These are phyloP conservation scores for Acropternis orthonyx DNA, from an alignment of 2,797 vertebrate genomes.

Conservation along the genomic window DNA sequence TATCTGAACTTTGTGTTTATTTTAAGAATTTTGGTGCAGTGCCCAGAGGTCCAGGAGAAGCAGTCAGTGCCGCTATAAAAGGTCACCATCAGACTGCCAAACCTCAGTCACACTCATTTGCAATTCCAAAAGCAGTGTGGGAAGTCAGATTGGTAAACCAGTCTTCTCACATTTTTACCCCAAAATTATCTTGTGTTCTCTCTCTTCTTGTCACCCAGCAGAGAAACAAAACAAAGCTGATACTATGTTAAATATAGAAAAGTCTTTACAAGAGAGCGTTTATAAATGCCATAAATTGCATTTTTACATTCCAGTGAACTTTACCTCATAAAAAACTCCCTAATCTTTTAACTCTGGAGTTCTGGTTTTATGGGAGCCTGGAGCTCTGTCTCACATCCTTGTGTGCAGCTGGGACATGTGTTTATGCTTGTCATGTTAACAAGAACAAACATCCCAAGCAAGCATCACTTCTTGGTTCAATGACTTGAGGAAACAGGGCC, in stretches of 20 bases:
- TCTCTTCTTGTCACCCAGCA: background rate
- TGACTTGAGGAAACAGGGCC: background rate
- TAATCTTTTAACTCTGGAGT: background rate
- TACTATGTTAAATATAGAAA: background rate
- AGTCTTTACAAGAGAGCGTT: background rate
- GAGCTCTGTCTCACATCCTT: background rate
- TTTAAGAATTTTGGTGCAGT: background rate
- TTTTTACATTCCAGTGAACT: background rate
- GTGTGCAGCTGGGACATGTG: background rate
- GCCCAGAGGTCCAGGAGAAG: background rate
- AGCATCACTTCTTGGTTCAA: background rate
- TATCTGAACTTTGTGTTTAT: background rate
- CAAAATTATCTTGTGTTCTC: background rate
- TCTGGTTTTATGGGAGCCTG: background rate
- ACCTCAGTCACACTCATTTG: background rate
- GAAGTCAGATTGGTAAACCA: background rate
- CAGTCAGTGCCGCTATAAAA: background rate
- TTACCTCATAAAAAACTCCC: background rate
- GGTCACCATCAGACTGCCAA: conserved; percentile 5
- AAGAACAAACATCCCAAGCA: background rate
- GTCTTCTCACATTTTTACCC: background rate
- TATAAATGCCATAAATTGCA: background rate
- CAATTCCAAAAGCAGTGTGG: background rate
- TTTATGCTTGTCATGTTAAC: conserved; percentile 12
- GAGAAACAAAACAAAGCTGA: background rate